Evolutionary conservation across 2,113 vertebrate genomes (phyloP).

Genomic region (Fulmarus glacialis): DNA sequence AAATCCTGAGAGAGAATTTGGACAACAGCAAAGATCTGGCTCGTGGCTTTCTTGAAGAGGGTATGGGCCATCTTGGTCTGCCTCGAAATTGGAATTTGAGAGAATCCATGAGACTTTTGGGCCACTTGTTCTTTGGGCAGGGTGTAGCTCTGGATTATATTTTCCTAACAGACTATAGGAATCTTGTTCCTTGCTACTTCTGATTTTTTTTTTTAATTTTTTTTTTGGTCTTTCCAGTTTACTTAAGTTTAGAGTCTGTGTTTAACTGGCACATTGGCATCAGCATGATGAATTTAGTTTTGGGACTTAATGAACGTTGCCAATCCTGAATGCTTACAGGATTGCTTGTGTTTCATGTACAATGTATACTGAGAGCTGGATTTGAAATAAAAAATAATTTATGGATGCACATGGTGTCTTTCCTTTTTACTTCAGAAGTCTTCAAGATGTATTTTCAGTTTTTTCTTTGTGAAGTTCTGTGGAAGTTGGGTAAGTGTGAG

Average conservation of each 20-base stretch:
- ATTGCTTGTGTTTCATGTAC: not conserved
- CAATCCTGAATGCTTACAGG: not conserved
- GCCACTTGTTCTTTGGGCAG: not conserved
- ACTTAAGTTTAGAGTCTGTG: not conserved
- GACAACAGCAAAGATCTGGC: not conserved
- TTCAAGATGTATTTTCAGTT: not conserved
- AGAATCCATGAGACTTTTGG: not conserved
- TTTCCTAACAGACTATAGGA: not conserved
- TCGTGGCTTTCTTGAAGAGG: not conserved
- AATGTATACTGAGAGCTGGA: not conserved
- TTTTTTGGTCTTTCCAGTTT: not conserved
- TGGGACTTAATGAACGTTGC: not conserved
- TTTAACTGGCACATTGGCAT: not conserved
- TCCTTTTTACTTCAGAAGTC: slow-evolving; percentile 11
- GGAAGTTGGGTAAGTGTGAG: not conserved
- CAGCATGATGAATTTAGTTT: not conserved
- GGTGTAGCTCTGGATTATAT: not conserved
- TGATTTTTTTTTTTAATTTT: not conserved
- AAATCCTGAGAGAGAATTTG: not conserved
- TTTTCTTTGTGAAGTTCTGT: not conserved
- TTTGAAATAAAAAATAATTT: slow-evolving; percentile 65
- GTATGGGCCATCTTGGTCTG: not conserved
- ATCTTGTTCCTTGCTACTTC: not conserved
- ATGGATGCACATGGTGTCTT: not conserved
- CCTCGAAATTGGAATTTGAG: not conserved